Conservation (phyloP, 2,113 vertebrate species). For the Jaculus jaculus region DNA sequence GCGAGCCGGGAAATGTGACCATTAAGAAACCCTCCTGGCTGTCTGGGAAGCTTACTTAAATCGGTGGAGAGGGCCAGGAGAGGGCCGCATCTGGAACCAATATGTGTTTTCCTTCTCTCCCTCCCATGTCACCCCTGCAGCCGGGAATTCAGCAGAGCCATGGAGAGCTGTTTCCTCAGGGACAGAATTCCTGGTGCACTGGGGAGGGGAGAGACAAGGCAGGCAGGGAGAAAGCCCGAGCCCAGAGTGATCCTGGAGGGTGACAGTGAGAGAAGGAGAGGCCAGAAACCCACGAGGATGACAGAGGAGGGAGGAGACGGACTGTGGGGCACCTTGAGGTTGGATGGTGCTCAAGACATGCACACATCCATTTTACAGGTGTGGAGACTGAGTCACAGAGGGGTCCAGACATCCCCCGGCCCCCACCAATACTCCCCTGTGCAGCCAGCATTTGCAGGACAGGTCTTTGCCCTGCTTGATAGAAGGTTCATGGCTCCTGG, state of each 20-base stretch:
- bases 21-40: constrained; percentile 90
- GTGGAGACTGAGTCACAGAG: not conserved
- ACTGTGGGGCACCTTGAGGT: rapidly evolving
- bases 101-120: constrained; percentile 86
- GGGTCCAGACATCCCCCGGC: not conserved
- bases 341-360: not conserved
- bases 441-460: not conserved
- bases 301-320: not conserved
- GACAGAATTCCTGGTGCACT: constrained; percentile 81
- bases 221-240: not conserved
- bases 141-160: constrained; percentile 78
- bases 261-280: constrained; percentile 12
- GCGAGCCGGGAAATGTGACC: constrained; percentile 90
- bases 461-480: not conserved
- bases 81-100: constrained; percentile 90
- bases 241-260: not conserved
- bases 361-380: not conserved
- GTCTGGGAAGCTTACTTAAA: constrained; percentile 94
- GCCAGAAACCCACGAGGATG: not conserved
- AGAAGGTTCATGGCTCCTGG: rapidly evolving
- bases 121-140: constrained; percentile 79
- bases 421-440: not conserved
- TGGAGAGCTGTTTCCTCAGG: constrained; percentile 78
- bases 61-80: constrained; percentile 85
- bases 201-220: constrained; percentile 61